Conservation (phyloP, 2,888 invertebrate genomes). For the Yponomeuta cagnagella region DNA sequence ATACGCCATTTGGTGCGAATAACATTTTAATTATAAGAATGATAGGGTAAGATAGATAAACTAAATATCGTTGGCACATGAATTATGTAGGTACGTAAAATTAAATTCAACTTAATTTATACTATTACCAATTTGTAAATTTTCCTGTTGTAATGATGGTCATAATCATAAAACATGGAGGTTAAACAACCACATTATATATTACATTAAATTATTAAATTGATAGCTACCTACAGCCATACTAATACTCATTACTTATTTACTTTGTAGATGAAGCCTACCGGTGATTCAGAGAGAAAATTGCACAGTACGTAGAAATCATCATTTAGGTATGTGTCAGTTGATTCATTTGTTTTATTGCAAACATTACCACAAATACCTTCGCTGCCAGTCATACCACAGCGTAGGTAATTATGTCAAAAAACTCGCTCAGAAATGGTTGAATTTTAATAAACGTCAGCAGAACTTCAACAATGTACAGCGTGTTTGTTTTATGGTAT, state of each 20-base stretch:
- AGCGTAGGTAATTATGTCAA: background rate
- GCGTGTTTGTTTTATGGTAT: background rate
- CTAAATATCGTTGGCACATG: background rate
- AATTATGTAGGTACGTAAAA: background rate
- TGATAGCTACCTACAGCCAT: too few relatives aligned
- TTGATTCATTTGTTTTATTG: background rate
- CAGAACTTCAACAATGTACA: background rate
- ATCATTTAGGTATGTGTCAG: background rate
- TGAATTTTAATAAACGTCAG: background rate
- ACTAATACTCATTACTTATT: background rate
- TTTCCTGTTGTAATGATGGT: too few relatives aligned
- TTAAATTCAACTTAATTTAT: too few relatives aligned
- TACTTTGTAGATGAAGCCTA: background rate
- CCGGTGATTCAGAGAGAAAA: background rate
- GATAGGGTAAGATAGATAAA: background rate
- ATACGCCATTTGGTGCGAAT: background rate
- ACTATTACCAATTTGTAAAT: too few relatives aligned
- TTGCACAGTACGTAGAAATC: background rate
- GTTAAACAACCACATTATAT: too few relatives aligned
- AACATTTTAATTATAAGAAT: conserved; percentile 3
- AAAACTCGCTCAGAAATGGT: background rate
- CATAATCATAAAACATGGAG: too few relatives aligned
- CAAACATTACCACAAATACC: background rate
- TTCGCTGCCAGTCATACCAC: background rate
- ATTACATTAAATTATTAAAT: too few relatives aligned